Evolutionary conservation across 1,140 invertebrate genomes (phyloP).

Genomic region (Mizuhopecten yessoensis): DNA sequence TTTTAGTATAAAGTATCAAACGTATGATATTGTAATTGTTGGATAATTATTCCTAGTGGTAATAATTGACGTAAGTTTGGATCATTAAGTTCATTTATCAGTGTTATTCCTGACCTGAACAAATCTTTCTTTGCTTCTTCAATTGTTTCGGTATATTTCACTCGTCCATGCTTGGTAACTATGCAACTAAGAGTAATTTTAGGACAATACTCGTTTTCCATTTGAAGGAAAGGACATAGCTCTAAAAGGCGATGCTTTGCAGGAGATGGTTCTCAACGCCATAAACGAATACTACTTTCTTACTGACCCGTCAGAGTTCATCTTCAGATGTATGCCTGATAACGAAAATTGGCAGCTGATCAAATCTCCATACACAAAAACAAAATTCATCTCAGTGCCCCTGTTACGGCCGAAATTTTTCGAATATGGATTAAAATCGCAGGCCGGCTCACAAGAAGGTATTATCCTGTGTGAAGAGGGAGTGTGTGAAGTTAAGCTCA

Average conservation of each 20-base stretch:
- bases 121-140: no score
- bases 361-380: conserved; percentile 60
- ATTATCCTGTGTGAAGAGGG: conserved; percentile 45
- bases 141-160: no score
- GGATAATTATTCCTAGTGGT: no score
- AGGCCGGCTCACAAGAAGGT: conserved; percentile 46
- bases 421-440: conserved; percentile 53
- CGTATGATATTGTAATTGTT: no score
- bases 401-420: conserved; percentile 55
- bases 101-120: no score
- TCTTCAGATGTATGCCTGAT: conserved; percentile 68
- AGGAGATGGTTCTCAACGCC: conserved; percentile 33
- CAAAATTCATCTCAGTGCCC: conserved; percentile 62
- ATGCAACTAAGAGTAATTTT: no score
- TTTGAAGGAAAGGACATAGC: conserved; percentile 55
- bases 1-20: no score
- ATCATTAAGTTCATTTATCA: no score
- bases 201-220: no score
- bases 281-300: conserved; percentile 77
- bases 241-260: conserved; percentile 53
- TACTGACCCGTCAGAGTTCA: conserved; percentile 74
- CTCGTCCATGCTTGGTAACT: no score
- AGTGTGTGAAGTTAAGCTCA: conserved; percentile 46
- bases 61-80: no score
- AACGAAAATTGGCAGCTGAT: conserved; percentile 74